Evolutionary conservation across 2,888 invertebrate genomes (phyloP), one percentile per base, ranked within the genome.

Genomic region (Hypsopygia costalis): DNA sequence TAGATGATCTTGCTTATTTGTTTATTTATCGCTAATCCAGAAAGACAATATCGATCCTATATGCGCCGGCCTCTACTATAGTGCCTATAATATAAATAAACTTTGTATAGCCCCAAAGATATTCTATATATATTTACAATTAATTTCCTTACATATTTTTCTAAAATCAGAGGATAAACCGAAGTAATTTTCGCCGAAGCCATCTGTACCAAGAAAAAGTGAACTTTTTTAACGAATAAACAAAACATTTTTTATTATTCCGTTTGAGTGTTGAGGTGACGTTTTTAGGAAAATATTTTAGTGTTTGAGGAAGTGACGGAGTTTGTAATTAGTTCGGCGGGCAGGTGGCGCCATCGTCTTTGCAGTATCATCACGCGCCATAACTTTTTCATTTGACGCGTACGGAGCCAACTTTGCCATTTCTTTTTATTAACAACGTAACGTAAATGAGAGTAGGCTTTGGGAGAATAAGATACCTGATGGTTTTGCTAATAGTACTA

Each of bases 361-460:
- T 64, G 76, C 78, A 88, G 81, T 87, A 86, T 83, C 73, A 79
- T 87, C 87, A 88, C 87, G 87, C 80, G 60, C 78, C 71, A 81
- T 83, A 87, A 88, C 87, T 88, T 88, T 87, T 86, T 86, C 87
- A 85, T 87, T 86, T 86, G 87, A 87, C 81, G 83, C 80, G 81
- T 74, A 77, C 74, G 64, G 73, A 69, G 66, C 65, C 62, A 82
- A 85, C 86, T 87, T 88, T 85, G 72, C 79, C 82, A 85, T 87
- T 86, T 81, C 81, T 82, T 86, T 85, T 87, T 87, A 87, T 87
- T 87, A 86, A 86, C 81, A 83, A 77, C 80, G 79, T 80, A 80
- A 85, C 78, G 80, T 80, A 85, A 85, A 85, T 81, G 79, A 78
- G 79, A 83, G 82, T 76, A 70, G 81, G 79, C 76, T 77, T 78